Base-by-base conservation (phyloP, 2,113 vertebrate species). In the Ailurus styani region DNA sequence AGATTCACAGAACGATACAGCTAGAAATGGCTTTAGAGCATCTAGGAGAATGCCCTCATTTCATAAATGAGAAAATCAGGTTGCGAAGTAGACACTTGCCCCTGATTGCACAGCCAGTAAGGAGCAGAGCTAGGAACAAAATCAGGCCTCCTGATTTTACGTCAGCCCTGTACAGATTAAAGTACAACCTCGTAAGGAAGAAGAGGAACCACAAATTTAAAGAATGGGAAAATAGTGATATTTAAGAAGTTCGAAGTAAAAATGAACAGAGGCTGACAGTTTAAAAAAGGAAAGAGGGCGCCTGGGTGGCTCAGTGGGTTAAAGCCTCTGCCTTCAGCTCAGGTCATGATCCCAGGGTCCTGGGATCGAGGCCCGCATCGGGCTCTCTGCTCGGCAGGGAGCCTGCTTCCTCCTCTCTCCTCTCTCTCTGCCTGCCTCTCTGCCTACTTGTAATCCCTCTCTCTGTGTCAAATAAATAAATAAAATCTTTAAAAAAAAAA, bases 201-300 rank as follows among this genome's bases (percentile, higher is more conserved):
- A 88, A 82, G 13, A 70, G 31, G 14, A 25, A 52, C 34, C 40
- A 23, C n/a, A 68, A 42, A 84, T 3, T n/a, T 31, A 93, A 87
- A 23, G 45, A 37, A 70, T 4, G 37, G 62, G 18, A 79, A 50
- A 72, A 77, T 0, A 54, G 34, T 37, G 42, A 10, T n/a, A 62
- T 21, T 93, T 86, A 68, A 88, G 52, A 92, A 82, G 62, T 73
- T 90, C 52, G 55, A 85, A 95, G 64, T 90, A 7, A 87, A 96
- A 96, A 93, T 52, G 29, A 91, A 87, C n/a, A 79, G 29, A 82
- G n/a, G 14, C 40, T 90, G 60, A 37, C 5, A 70, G 25, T 42
- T 86, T 7, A 47, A 95, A 93, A 66, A 72, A 79, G n/a, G 21
- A 57, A 93, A 60, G 21, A n/a, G n/a, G n/a, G n/a, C n/a, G n/a